A percentile compares a stretch with the other conserved stretches of the same genome.
Conservation (phyloP, 2,797 vertebrate genomes). For the Pipistrellus kuhlii region DNA sequence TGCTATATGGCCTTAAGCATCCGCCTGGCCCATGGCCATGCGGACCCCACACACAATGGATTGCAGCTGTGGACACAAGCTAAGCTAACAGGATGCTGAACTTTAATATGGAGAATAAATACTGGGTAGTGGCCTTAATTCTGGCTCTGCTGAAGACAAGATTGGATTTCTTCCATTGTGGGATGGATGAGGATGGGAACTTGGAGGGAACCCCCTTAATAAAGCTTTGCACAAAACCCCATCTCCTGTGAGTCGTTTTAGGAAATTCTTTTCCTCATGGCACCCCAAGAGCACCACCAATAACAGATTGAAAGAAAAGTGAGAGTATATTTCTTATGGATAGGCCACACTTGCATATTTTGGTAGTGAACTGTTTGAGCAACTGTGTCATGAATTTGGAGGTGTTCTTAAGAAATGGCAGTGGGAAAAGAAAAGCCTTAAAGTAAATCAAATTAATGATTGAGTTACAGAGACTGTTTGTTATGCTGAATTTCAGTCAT, state of each 20-base stretch:
- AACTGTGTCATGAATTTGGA: not conserved
- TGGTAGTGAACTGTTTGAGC: not conserved
- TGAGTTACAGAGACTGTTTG: not conserved
- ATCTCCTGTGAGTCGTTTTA: not conserved
- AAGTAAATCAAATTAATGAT: not conserved
- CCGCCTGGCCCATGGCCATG: not conserved
- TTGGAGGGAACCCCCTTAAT: not conserved
- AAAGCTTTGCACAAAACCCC: not conserved
- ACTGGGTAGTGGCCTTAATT: not conserved
- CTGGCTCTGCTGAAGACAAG: not conserved
- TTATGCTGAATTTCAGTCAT: not conserved
- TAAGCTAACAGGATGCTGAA: not conserved
- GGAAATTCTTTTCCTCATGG: not conserved
- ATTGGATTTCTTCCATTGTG: not conserved
- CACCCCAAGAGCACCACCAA: not conserved
- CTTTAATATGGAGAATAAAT: not conserved
- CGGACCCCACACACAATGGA: not conserved
- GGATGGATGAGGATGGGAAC: not conserved
- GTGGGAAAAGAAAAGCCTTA: not conserved
- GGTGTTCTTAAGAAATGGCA: not conserved
- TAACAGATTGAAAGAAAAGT: not conserved
- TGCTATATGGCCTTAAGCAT: not conserved
- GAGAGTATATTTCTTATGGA: too few relatives aligned
- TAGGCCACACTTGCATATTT: not conserved
- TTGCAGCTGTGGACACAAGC: not conserved